Conservation (phyloP, 2,113 vertebrate species). For the Elaphurus davidianus region DNA sequence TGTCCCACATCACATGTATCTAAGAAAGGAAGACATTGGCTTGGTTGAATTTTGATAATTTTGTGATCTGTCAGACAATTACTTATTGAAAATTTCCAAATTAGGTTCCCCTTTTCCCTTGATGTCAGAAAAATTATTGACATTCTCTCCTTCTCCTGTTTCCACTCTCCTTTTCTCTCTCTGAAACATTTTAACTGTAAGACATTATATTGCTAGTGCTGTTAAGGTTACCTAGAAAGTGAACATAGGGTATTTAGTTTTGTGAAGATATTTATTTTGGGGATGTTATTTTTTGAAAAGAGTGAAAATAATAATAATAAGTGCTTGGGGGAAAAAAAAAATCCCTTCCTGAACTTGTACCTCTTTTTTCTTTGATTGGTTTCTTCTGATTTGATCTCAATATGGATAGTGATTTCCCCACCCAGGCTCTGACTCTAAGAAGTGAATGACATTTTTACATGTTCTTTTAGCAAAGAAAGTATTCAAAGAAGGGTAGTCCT, state of each 20-base stretch:
- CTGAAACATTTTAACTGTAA: not conserved
- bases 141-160: not conserved
- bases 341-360: not conserved
- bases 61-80: not conserved
- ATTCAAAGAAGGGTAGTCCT: not conserved
- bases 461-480: slow-evolving; percentile 2
- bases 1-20: not conserved
- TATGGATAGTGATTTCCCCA: not conserved
- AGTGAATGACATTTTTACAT: not conserved
- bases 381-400: not conserved
- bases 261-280: not conserved
- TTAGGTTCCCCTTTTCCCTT: not conserved
- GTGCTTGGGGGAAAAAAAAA: not conserved
- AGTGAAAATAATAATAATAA: not conserved
- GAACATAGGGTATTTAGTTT: not conserved
- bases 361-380: not conserved
- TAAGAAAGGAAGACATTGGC: not conserved
- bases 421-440: not conserved
- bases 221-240: not conserved
- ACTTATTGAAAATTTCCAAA: not conserved
- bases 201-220: not conserved
- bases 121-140: slow-evolving; percentile 4
- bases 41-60: not conserved
- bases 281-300: not conserved
- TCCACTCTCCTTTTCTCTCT: not conserved